Percentiles rank a stretch among this genome's conserved stretches.
Evolutionary conservation across 2,888 invertebrate species (phyloP).

Genomic region (Ectropis crepuscularia): DNA sequence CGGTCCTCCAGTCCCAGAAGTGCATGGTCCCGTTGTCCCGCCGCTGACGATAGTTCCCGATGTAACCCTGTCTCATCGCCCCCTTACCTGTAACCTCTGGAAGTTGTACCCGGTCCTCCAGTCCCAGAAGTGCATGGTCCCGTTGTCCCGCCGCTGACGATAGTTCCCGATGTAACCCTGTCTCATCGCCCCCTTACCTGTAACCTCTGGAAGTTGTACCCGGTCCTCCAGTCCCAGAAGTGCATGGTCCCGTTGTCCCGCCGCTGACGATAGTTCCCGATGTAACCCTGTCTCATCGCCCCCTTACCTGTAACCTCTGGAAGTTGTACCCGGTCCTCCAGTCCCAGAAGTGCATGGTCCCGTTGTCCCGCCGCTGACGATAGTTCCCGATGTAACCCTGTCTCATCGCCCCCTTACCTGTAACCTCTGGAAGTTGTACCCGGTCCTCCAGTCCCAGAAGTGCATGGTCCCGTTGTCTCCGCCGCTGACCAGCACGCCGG

Average conservation of each 20-base stretch:
- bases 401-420: conserved; percentile 78
- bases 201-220: neutral
- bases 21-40: conserved; percentile 98
- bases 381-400: neutral
- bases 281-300: conserved; percentile 84
- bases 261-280: no score
- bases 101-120: conserved; percentile 89
- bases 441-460: conserved; percentile 99
- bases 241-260: conserved; percentile 98
- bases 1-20: conserved; percentile 99
- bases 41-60: no score
- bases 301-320: conserved; percentile 96
- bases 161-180: no score
- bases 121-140: conserved; percentile 98
- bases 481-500: conserved; percentile 98
- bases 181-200: no score
- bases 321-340: conserved; percentile 90
- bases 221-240: conserved; percentile 99
- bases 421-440: conserved; percentile 98
- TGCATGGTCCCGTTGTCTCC: conserved; percentile 99
- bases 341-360: no score
- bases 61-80: no score
- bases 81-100: conserved; percentile 60
- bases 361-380: no score
- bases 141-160: conserved; percentile 97